These are phyloP conservation scores for Sarcophaga variegata DNA, from an alignment of 2,888 invertebrate species.

Conservation along the genomic window DNA sequence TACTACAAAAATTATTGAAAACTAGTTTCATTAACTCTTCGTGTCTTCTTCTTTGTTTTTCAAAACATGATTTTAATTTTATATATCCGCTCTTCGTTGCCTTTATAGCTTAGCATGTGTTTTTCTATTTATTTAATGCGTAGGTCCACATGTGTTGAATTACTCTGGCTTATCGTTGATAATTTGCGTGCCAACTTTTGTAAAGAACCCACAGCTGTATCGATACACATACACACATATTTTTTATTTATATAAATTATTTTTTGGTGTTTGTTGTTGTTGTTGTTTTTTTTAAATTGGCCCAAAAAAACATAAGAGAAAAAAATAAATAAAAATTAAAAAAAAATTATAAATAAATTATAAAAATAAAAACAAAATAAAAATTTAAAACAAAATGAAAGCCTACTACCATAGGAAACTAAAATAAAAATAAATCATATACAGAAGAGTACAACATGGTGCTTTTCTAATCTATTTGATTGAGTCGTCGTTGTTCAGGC, in stretches of 20 bases:
- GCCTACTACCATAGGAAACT: neutral
- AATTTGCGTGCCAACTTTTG: constrained; percentile 82
- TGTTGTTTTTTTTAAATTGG: constrained; percentile 26
- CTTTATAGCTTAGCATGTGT: neutral
- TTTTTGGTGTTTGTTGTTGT: neutral
- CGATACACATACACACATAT: constrained; percentile 46
- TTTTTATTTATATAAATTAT: constrained; percentile 34
- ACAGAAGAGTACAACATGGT: neutral
- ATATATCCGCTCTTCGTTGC: constrained; percentile 33
- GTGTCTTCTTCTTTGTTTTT: constrained; percentile 22
- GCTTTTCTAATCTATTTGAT: neutral
- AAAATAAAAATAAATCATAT: neutral
- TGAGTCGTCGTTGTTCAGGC: neutral
- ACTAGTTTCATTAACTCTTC: constrained; percentile 56
- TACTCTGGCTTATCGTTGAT: constrained; percentile 79
- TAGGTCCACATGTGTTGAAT: constrained; percentile 78
- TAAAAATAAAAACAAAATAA: constrained; percentile 56
- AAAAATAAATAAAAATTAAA: constrained; percentile 58
- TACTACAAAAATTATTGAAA: constrained; percentile 53
- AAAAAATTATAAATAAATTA: constrained; percentile 64
- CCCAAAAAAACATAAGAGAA: constrained; percentile 62
- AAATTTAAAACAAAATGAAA: constrained; percentile 25
- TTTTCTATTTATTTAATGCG: constrained; percentile 70
- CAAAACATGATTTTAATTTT: neutral
- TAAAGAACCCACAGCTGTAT: constrained; percentile 84